phyloP scores from a whole-genome alignment of 2,797 vertebrate species.

The Diceros bicornis region DNA sequence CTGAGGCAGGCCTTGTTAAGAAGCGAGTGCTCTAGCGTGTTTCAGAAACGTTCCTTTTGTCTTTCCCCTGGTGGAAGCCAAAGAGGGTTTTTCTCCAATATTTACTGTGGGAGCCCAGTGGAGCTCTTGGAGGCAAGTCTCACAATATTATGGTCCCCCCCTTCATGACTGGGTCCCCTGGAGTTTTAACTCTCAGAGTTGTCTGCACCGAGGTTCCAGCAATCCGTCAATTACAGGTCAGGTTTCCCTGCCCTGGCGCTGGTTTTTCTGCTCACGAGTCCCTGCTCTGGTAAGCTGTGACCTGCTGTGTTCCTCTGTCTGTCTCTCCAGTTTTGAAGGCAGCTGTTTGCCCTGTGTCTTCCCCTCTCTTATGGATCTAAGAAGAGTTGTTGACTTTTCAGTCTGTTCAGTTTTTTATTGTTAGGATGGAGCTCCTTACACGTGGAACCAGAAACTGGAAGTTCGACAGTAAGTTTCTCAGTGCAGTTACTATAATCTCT shows the following conservation, averaged over 20 bases:
- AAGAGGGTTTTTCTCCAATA: background rate
- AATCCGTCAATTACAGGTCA: background rate
- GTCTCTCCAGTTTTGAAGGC: background rate
- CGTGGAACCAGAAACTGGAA: background rate
- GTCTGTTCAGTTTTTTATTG: background rate
- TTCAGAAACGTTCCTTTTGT: background rate
- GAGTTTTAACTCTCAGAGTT: background rate
- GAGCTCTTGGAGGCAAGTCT: background rate
- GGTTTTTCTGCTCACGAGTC: background rate
- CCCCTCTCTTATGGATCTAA: background rate
- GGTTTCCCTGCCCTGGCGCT: background rate
- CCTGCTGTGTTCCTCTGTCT: background rate
- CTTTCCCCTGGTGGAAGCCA: background rate
- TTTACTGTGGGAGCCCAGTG: background rate
- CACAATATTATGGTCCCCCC: background rate
- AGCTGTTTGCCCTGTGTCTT: background rate
- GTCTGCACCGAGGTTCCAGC: background rate
- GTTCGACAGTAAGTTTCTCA: background rate
- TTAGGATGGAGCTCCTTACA: background rate
- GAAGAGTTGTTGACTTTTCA: background rate
- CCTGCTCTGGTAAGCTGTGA: background rate
- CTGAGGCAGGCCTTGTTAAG: background rate
- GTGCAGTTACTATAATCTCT: background rate
- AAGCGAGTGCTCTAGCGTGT: background rate
- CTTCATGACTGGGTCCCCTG: background rate